A percentile compares a stretch with the other conserved stretches of the same genome.
phyloP scores from a whole-genome alignment of 2,888 invertebrate species.

The Lomographa bimaculata region DNA sequence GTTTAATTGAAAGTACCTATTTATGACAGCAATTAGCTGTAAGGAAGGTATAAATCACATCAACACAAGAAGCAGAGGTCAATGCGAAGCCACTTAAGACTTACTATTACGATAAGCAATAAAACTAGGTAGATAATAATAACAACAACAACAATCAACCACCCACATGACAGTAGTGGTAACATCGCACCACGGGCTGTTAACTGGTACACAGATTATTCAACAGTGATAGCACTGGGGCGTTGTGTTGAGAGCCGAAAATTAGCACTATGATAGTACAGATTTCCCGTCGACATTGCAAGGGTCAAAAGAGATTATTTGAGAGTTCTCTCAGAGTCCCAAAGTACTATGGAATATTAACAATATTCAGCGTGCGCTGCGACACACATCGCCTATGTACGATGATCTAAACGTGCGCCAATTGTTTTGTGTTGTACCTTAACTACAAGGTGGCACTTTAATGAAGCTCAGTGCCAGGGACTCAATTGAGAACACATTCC shows the following conservation, averaged over 20 bases:
- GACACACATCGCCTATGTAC: slow-evolving; percentile 13
- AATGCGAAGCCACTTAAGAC: slow-evolving; percentile 16
- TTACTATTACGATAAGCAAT: too few relatives aligned
- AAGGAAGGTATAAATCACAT: slow-evolving; percentile 11
- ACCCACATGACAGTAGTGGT: slow-evolving; percentile 9
- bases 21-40: too few relatives aligned
- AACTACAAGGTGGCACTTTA: slow-evolving; percentile 21
- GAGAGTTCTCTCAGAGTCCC: too few relatives aligned
- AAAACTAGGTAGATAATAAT: too few relatives aligned
- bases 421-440: slow-evolving; percentile 37
- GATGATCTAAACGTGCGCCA: slow-evolving; percentile 24
- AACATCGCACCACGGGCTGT: background rate
- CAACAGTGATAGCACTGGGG: too few relatives aligned
- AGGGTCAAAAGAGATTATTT: background rate
- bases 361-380: slow-evolving; percentile 11
- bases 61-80: slow-evolving; percentile 3
- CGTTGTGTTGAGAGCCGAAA: too few relatives aligned
- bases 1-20: too few relatives aligned
- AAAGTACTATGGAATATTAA: too few relatives aligned
- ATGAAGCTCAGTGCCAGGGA: slow-evolving; percentile 5
- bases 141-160: slow-evolving; percentile 4
- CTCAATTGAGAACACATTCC: slow-evolving; percentile 4
- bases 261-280: too few relatives aligned
- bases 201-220: too few relatives aligned
- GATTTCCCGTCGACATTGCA: background rate